Conservation (phyloP, 2,797 vertebrate species). For the Tenualosa thibaudeaui region DNA sequence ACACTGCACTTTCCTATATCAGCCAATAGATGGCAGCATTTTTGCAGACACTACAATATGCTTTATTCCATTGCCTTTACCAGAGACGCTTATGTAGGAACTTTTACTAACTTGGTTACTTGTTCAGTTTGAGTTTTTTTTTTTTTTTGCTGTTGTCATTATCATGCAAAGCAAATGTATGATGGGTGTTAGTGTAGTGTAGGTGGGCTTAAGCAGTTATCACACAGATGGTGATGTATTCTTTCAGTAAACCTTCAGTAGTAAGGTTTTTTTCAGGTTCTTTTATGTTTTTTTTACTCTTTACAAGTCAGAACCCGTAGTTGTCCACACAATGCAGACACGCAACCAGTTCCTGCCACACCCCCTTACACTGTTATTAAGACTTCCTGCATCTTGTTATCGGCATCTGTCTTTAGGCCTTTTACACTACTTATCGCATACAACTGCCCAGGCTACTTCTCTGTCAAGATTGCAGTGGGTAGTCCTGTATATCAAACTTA, state of each 20-base stretch:
- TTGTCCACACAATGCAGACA: constrained; percentile 52
- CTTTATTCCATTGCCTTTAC: not conserved
- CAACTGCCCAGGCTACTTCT: no score
- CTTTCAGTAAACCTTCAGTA: not conserved
- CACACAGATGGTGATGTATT: not conserved
- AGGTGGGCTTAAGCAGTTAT: not conserved
- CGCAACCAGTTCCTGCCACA: constrained; percentile 54
- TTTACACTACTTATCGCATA: not conserved
- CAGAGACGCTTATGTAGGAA: no score
- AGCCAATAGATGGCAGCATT: not conserved
- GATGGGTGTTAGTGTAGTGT: not conserved
- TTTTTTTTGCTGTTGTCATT: no score
- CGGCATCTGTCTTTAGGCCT: not conserved
- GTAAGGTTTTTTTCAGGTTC: not conserved
- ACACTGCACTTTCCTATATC: not conserved
- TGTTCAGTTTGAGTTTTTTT: not conserved
- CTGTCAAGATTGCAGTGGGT: no score
- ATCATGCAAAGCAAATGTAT: not conserved
- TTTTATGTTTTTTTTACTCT: constrained; percentile 15
- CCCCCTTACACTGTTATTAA: constrained; percentile 63
- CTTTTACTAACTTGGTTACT: not conserved
- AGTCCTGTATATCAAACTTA: no score
- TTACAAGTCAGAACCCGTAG: constrained; percentile 45
- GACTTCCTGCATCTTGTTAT: constrained; percentile 58
- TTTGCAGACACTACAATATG: not conserved